Evolutionary conservation across 2,888 invertebrate genomes (phyloP).

Genomic region (Desoria tigrina): DNA sequence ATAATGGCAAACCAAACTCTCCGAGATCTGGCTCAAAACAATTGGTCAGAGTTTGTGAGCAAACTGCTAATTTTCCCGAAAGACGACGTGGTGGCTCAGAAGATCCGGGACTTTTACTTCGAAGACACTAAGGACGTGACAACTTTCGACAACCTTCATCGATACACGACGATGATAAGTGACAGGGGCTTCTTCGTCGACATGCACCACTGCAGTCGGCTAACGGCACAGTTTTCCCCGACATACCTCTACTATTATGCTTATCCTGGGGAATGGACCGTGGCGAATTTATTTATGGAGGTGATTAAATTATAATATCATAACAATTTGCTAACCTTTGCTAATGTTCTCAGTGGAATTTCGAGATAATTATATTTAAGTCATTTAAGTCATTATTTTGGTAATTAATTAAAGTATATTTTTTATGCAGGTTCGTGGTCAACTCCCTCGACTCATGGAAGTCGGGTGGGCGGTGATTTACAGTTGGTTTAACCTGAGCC

Average conservation of each 20-base stretch:
- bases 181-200: conserved; percentile 44
- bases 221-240: conserved; percentile 36
- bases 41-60: conserved; percentile 42
- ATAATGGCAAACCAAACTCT: conserved; percentile 44
- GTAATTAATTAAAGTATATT: conserved; percentile 14
- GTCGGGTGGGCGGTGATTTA: conserved; percentile 42
- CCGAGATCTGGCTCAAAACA: conserved; percentile 35
- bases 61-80: conserved; percentile 37
- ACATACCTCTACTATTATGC: conserved; percentile 44
- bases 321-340: too few relatives aligned
- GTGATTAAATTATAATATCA: neutral
- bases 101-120: conserved; percentile 43
- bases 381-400: neutral
- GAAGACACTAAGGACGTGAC: conserved; percentile 33
- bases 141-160: conserved; percentile 38
- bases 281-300: conserved; percentile 44
- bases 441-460: conserved; percentile 41
- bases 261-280: conserved; percentile 45
- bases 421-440: conserved; percentile 39
- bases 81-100: conserved; percentile 33
- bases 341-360: too few relatives aligned
- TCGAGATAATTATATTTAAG: too few relatives aligned
- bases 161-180: conserved; percentile 40
- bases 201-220: conserved; percentile 30
- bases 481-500: conserved; percentile 38